Conservation (phyloP, 2,797 vertebrate species). For the Phoxinus dragarum region DNA sequence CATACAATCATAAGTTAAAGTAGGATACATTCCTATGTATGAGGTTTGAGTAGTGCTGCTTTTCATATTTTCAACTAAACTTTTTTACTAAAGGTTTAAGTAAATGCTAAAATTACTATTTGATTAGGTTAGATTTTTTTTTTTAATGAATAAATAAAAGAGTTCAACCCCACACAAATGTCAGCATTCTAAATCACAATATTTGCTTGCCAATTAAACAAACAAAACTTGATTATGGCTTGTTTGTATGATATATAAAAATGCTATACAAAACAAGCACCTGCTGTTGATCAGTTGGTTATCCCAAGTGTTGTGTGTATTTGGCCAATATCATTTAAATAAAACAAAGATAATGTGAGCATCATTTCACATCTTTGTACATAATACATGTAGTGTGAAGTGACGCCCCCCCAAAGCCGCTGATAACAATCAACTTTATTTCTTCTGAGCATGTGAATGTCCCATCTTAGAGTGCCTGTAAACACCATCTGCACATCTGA, state of each 20-base stretch:
- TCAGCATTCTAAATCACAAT: background rate
- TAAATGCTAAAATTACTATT: background rate
- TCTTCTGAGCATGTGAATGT: slow-evolving; percentile 67
- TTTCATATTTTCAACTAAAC: background rate
- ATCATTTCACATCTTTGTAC: background rate
- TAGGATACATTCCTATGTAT: background rate
- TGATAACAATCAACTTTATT: slow-evolving; percentile 71
- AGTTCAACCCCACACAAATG: background rate
- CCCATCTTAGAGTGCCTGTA: slow-evolving; percentile 70
- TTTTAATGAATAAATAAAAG: background rate
- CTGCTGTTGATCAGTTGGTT: slow-evolving; percentile 11
- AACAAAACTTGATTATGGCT: background rate
- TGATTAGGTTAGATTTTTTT: background rate
- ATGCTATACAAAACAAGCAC: slow-evolving; percentile 1
- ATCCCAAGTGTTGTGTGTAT: background rate
- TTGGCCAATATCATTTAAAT: background rate
- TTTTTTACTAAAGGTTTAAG: background rate
- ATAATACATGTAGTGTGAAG: background rate
- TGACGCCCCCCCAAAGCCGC: background rate
- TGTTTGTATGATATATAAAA: slow-evolving; percentile 5
- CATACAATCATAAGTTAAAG: background rate
- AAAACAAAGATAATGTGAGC: background rate
- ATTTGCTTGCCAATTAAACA: background rate
- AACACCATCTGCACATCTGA: slow-evolving; percentile 67
- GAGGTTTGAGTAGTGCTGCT: background rate